These are phyloP conservation scores for Montifringilla adamsi DNA, from an alignment of 2,113 vertebrate genomes.

Conservation along the genomic window DNA sequence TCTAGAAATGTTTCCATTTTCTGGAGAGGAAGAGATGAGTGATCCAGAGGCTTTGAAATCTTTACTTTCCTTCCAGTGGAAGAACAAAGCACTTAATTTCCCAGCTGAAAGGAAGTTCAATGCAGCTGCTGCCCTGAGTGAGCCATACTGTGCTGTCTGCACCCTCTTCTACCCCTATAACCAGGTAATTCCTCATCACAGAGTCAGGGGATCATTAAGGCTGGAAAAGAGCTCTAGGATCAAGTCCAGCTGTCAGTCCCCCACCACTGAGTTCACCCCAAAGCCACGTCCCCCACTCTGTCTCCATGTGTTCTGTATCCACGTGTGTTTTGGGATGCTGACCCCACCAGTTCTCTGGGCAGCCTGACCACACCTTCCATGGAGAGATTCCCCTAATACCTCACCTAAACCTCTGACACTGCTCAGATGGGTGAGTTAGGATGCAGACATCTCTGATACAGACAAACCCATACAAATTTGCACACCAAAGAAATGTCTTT, in stretches of 20 bases:
- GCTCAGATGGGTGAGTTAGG: fast-evolving
- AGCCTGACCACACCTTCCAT: not conserved
- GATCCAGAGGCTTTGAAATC: constrained; percentile 81
- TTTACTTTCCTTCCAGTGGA: constrained; percentile 85
- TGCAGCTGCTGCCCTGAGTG: constrained; percentile 79
- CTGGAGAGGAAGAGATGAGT: constrained; percentile 76
- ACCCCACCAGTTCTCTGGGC: not conserved
- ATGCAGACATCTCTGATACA: not conserved
- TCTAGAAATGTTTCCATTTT: constrained; percentile 77
- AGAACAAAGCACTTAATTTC: constrained; percentile 83
- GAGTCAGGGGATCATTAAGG: not conserved
- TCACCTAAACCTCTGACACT: not conserved
- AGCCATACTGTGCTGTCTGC: constrained; percentile 92
- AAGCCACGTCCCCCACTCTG: not conserved
- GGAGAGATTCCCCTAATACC: not conserved
- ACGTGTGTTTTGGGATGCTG: not conserved
- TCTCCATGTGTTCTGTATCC: not conserved
- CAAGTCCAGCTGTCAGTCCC: not conserved
- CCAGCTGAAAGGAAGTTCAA: constrained; percentile 90
- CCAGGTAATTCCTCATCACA: constrained; percentile 66
- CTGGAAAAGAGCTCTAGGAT: not conserved
- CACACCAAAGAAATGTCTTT: not conserved
- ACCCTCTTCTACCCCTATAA: constrained; percentile 88
- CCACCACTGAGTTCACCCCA: not conserved
- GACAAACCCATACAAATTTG: not conserved